Conservation (phyloP, 2,113 vertebrate species). For the Crotalus horridus region DNA sequence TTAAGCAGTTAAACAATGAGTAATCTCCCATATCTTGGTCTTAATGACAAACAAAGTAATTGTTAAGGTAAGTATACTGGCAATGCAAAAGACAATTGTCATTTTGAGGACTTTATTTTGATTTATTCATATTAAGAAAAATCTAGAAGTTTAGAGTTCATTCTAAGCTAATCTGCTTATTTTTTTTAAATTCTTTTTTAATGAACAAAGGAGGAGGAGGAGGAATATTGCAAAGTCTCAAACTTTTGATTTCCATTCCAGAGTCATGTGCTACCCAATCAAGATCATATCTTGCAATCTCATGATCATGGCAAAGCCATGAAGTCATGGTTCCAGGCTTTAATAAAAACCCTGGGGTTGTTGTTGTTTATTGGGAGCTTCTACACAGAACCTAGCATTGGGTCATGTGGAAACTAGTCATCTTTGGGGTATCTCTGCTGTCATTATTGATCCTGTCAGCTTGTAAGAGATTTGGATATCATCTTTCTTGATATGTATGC, state of each 20-base stretch:
- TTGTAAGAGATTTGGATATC: not conserved
- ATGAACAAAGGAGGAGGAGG: not conserved
- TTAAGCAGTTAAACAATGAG: not conserved
- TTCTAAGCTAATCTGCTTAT: not conserved
- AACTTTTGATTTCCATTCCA: not conserved
- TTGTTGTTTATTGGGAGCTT: not conserved
- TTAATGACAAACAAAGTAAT: not conserved
- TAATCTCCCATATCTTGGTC: not conserved
- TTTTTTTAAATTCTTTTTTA: not conserved
- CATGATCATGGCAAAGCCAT: not conserved
- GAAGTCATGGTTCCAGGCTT: not conserved
- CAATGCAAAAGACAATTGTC: not conserved
- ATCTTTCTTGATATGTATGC: not conserved
- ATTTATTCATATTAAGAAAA: not conserved
- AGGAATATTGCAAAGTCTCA: not conserved
- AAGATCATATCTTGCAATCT: not conserved
- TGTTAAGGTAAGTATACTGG: not conserved
- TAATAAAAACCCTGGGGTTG: not conserved
- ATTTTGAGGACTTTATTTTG: not conserved
- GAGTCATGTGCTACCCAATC: too few species aligned
- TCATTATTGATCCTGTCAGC: not conserved
- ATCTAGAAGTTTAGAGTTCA: not conserved
- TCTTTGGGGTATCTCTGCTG: not conserved
- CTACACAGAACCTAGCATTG: not conserved
- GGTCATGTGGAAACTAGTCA: too few species aligned